Conservation (phyloP, 2,888 invertebrate genomes). For the Orthosia cruda region DNA sequence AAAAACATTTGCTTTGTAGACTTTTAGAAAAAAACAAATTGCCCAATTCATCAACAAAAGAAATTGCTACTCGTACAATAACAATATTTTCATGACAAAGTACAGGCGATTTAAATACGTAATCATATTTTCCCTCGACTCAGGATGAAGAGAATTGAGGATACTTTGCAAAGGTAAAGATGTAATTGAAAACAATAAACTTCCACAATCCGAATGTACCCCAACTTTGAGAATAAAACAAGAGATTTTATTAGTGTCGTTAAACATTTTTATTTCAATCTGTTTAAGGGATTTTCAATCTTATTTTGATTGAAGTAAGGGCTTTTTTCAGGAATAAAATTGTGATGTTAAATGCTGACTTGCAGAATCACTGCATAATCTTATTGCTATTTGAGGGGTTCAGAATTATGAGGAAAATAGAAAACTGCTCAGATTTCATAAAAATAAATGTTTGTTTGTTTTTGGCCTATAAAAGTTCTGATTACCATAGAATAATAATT, state of each 20-base stretch:
- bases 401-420: neutral
- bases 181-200: slow-evolving; percentile 75
- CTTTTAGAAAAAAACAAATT: slow-evolving; percentile 13
- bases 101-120: slow-evolving; percentile 52
- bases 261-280: slow-evolving; percentile 35
- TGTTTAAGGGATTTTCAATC: slow-evolving; percentile 36
- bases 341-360: slow-evolving; percentile 2
- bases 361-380: slow-evolving; percentile 33
- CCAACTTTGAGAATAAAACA: slow-evolving; percentile 41
- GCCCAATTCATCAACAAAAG: slow-evolving; percentile 32
- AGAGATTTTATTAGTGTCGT: slow-evolving; percentile 40
- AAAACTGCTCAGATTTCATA: neutral
- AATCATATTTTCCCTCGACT: slow-evolving; percentile 45
- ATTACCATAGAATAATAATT: too few species aligned
- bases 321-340: neutral
- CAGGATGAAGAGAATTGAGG: slow-evolving; percentile 32
- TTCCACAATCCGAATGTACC: slow-evolving; percentile 49
- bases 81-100: slow-evolving; percentile 44
- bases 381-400: slow-evolving; percentile 27
- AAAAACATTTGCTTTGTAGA: neutral
- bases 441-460: neutral
- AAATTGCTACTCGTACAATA: slow-evolving; percentile 48
- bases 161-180: slow-evolving; percentile 60
- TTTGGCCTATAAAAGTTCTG: too few species aligned
- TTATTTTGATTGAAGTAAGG: slow-evolving; percentile 17